Evolutionary conservation across 2,113 vertebrate genomes (phyloP).

Genomic region (Campylomormyrus numenius): DNA sequence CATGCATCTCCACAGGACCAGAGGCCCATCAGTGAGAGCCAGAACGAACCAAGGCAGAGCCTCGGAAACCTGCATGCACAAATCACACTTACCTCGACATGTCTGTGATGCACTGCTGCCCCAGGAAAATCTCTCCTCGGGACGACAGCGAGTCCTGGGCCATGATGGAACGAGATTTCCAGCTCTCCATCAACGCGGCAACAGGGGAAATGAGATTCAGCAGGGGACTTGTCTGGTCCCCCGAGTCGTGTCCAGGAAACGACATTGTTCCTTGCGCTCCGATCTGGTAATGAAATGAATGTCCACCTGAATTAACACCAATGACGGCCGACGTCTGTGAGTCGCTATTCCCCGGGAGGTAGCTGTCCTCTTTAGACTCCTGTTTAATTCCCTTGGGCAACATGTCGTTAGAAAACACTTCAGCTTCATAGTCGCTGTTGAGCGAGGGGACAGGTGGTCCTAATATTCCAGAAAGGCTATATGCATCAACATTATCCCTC

Average conservation of each 20-base stretch:
- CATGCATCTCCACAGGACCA: background rate
- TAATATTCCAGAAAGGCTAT: slow-evolving; percentile 94
- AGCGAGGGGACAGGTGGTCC: slow-evolving; percentile 88
- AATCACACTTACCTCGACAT: slow-evolving; percentile 60
- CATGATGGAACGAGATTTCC: slow-evolving; percentile 89
- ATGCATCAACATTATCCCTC: slow-evolving; percentile 96
- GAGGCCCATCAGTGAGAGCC: background rate
- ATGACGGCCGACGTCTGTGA: slow-evolving; percentile 88
- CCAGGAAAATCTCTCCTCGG: slow-evolving; percentile 83
- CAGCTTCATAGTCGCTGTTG: slow-evolving; percentile 79
- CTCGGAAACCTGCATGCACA: background rate
- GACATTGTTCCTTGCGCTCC: slow-evolving; percentile 96
- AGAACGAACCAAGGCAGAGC: too few species aligned
- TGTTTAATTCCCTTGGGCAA: slow-evolving; percentile 88
- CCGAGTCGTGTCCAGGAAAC: slow-evolving; percentile 78
- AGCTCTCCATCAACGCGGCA: slow-evolving; percentile 85
- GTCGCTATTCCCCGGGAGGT: slow-evolving; percentile 80
- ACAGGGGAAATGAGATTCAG: slow-evolving; percentile 91
- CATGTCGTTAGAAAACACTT: slow-evolving; percentile 75
- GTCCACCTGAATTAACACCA: slow-evolving; percentile 95
- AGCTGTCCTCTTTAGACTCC: slow-evolving; percentile 83
- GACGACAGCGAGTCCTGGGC: slow-evolving; percentile 63
- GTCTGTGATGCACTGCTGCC: slow-evolving; percentile 88
- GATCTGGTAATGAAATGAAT: slow-evolving; percentile 98
- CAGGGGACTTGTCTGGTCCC: slow-evolving; percentile 88